Evolutionary conservation across 2,113 vertebrate species (phyloP).

Genomic region (Hystrix cristata): DNA sequence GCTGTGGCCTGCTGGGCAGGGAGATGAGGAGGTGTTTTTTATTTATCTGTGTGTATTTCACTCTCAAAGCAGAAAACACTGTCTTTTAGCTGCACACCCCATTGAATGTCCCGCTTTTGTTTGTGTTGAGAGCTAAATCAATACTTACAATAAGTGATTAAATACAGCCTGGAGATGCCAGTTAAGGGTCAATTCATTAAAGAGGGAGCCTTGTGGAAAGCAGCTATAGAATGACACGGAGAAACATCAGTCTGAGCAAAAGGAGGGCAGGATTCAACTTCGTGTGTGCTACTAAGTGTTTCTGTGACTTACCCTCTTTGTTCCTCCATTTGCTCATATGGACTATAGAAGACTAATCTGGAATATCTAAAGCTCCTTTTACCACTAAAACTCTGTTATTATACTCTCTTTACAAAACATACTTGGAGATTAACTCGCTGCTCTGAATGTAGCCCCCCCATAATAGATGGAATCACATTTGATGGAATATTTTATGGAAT

Average conservation of each 20-base stretch:
- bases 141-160: constrained; percentile 59
- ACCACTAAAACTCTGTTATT: not conserved
- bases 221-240: not conserved
- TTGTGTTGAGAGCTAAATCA: constrained; percentile 29
- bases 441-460: not conserved
- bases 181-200: constrained; percentile 5
- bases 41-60: not conserved
- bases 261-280: not conserved
- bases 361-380: not conserved
- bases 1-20: not conserved
- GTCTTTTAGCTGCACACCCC: constrained; percentile 5
- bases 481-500: not conserved
- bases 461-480: not conserved
- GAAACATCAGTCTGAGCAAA: not conserved
- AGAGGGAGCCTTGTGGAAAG: rapidly evolving
- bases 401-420: not conserved
- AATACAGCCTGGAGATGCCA: not conserved
- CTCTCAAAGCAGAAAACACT: constrained; percentile 25
- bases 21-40: not conserved
- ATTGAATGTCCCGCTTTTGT: not conserved
- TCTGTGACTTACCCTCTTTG: not conserved
- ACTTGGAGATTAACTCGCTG: not conserved
- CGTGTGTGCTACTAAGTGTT: not conserved
- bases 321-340: not conserved
- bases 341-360: not conserved